Base-by-base conservation (phyloP, 1,140 invertebrate genomes). In the Tetraneura akinire region DNA sequence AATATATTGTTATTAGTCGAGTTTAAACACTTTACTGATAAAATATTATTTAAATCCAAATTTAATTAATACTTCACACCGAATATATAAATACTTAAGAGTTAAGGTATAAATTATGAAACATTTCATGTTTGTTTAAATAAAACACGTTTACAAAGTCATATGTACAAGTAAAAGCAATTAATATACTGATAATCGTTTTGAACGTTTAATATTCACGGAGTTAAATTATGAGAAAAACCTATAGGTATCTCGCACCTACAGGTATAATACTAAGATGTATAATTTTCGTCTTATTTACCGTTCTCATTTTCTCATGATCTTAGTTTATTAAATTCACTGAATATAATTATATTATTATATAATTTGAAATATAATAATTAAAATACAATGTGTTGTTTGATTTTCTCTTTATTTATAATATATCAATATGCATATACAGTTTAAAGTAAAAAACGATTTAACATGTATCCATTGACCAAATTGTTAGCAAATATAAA, bases 31-130 rank as follows among this genome's bases (percentile, higher is more conserved):
- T 60, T 29, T 10, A 23, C 26, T 11, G 16, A 32, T 64, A 21
- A 37, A 64, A 37, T 64, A 66, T 66, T 45, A 68, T 21, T 68
- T 47, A 13, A 68, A 45, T 68, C 13, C 11, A 23, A 66, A 21
- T 45, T 66, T 66, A 45, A 68, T 68, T 13, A 45, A 0, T 68
- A 45, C n/a, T 6, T 5, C 13, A 45, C 11, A 13, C n/a, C 0
- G 3, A 42, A 29, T 10, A 10, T 10, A 10, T 42, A n/a, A 45
- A 45, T 9, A 45, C 21, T 21, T 14, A 14, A 45, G 4, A 47
- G 3, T 4, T 23, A 45, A n/a, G n/a, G n/a, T 45, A 23, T 23
- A 45, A 13, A 68, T 21, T 13, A 2, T 3, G 4, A 23, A 1
- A 0, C 18, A n/a, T 23, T 23, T 8, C 21, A 42, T 45, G 18